Evolutionary conservation across 1,140 invertebrate species (phyloP), one percentile per base, ranked within the genome.

Genomic region (Drosophila ambigua): DNA sequence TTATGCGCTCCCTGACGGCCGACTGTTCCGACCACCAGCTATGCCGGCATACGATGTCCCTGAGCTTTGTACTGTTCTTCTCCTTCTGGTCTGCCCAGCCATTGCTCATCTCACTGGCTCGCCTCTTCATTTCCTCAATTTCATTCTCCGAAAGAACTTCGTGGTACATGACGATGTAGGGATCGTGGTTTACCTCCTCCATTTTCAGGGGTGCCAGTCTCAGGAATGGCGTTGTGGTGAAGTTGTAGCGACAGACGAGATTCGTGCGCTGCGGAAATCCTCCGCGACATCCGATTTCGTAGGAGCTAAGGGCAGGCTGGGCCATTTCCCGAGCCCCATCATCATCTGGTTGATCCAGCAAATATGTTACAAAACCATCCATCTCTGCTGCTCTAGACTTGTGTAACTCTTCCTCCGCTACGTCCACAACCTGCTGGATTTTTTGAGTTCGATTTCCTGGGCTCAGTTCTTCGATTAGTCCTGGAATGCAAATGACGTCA

Each of bases 61-160:
- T 20, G 13, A 26, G 93, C 6, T 53, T 20, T 5, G 58, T 62
- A 35, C 28, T 52, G 50, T 82, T 74, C 5, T 0, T 13, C 2
- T 99, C 99, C 90, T 97, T 98, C 80, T 98, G 97, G 73, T 98
- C 98, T 1, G 98, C 99, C 0, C 39, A 57, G 2, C 51, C 98
- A 98, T 90, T 98, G 92, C 69, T 94, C 95, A 87, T 98, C 95
- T 96, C 94, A 94, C 4, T 97, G 96, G 79, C 94, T 94, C 15
- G 97, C 95, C 82, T 97, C 92, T 88, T 97, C 53, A 99, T 96
- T 2, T 95, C 93, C 53, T 96, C 94, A 66, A 99, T 99, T 92
- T 99, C 98, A 0, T 93, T 88, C 85, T 99, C 97, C 60, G 94
- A 95, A 49, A 99, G 94, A 7, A 98, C 95, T 81, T 98, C 94